Percentiles rank a stretch among this genome's conserved stretches.
These are phyloP conservation scores for Sternarchorhynchus goeldii DNA, from an alignment of 2,797 vertebrate genomes.

Conservation along the genomic window DNA sequence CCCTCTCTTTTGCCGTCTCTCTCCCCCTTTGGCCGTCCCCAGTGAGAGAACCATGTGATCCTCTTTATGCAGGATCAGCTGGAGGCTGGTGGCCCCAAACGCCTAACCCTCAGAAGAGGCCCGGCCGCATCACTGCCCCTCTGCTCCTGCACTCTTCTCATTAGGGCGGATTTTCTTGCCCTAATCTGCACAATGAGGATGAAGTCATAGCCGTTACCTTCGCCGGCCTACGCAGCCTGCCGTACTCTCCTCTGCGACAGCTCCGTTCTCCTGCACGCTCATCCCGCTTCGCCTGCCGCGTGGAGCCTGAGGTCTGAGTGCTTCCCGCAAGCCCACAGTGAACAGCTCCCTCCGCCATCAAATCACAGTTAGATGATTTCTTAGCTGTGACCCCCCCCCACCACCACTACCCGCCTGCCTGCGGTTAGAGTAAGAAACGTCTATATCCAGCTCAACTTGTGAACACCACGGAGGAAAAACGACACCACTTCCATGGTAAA, in stretches of 20 bases:
- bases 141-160: conserved; percentile 78
- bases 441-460: conserved; percentile 37
- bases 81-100: conserved; percentile 64
- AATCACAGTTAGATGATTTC: conserved; percentile 41
- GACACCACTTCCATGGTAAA: neutral
- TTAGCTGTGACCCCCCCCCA: conserved; percentile 1
- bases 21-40: neutral
- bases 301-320: conserved; percentile 43
- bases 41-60: conserved; percentile 38
- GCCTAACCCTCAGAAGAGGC: conserved; percentile 71
- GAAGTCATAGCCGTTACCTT: conserved; percentile 84
- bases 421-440: conserved; percentile 27
- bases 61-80: conserved; percentile 55
- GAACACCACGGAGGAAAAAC: conserved; percentile 15
- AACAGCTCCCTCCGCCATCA: conserved; percentile 53
- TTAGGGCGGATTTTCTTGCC: conserved; percentile 89
- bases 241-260: conserved; percentile 70
- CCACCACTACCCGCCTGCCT: conserved; percentile 1
- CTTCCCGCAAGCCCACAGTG: conserved; percentile 56
- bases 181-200: conserved; percentile 87
- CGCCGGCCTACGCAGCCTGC: conserved; percentile 74
- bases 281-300: conserved; percentile 39
- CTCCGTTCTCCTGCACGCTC: conserved; percentile 66
- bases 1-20: conserved; percentile 54
- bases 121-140: conserved; percentile 74